Conservation (phyloP, 2,888 invertebrate genomes). For the Gari tellinella region DNA sequence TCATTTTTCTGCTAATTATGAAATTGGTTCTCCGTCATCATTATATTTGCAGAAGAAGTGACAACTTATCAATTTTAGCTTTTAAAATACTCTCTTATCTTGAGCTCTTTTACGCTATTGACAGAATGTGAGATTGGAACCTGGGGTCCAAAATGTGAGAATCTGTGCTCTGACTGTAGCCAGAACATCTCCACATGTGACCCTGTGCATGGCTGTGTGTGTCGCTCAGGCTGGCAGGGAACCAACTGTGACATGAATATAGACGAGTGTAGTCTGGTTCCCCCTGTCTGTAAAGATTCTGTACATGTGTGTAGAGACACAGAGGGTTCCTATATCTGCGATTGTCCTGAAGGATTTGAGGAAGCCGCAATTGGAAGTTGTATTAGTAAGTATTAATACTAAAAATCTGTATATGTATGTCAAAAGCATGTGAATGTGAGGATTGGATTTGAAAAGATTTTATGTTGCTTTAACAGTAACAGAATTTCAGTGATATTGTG, state of each 20-base stretch:
- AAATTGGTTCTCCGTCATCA: too few species aligned
- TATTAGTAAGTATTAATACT: slow-evolving; percentile 34
- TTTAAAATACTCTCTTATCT: too few species aligned
- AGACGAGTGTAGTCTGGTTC: slow-evolving; percentile 44
- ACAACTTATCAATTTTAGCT: too few species aligned
- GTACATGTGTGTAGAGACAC: slow-evolving; percentile 52
- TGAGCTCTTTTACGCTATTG: too few species aligned
- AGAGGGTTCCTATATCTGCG: slow-evolving; percentile 49
- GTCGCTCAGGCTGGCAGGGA: slow-evolving; percentile 42
- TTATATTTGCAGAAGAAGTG: too few species aligned
- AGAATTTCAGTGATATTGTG: too few species aligned
- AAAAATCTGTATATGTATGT: too few species aligned
- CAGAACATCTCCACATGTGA: slow-evolving; percentile 22
- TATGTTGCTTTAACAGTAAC: too few species aligned
- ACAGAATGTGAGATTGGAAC: slow-evolving; percentile 28
- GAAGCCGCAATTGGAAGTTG: slow-evolving; percentile 27
- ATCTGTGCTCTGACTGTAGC: slow-evolving; percentile 23
- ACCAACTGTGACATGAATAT: slow-evolving; percentile 29
- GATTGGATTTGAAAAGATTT: too few species aligned
- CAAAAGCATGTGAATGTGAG: too few species aligned
- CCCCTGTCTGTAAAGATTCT: slow-evolving; percentile 8
- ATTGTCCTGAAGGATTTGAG: slow-evolving; percentile 52
- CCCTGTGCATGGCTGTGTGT: slow-evolving; percentile 29
- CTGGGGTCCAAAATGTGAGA: slow-evolving; percentile 35
- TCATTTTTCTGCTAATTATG: too few species aligned